These are phyloP conservation scores for Furcifer pardalis DNA, from an alignment of 2,797 vertebrate species.

Conservation along the genomic window DNA sequence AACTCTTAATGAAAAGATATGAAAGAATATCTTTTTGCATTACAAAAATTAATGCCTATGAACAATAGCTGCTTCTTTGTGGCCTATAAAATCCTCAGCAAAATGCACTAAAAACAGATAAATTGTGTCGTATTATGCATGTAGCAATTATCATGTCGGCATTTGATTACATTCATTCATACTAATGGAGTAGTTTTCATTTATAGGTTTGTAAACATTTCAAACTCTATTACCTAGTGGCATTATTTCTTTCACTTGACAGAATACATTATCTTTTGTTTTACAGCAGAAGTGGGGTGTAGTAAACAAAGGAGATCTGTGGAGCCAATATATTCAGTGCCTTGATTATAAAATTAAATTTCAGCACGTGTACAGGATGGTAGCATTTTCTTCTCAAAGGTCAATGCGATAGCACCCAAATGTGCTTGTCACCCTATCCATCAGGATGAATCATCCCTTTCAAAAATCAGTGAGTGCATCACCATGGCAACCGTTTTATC, in stretches of 20 bases:
- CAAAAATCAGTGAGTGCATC: slow-evolving; percentile 49
- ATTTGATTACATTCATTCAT: slow-evolving; percentile 74
- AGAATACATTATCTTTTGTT: slow-evolving; percentile 69
- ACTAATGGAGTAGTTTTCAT: slow-evolving; percentile 70
- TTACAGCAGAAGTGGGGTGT: slow-evolving; percentile 49
- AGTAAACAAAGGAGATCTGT: slow-evolving; percentile 49
- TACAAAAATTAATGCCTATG: slow-evolving; percentile 56
- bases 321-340: slow-evolving; percentile 44
- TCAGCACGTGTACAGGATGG: not conserved
- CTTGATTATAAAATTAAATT: slow-evolving; percentile 48
- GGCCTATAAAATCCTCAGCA: slow-evolving; percentile 57
- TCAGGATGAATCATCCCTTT: slow-evolving; percentile 41
- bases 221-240: slow-evolving; percentile 69
- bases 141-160: slow-evolving; percentile 69
- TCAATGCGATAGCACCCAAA: slow-evolving; percentile 45
- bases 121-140: slow-evolving; percentile 58
- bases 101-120: slow-evolving; percentile 68
- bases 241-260: slow-evolving; percentile 69
- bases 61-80: slow-evolving; percentile 47
- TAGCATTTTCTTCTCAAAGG: slow-evolving; percentile 49
- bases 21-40: slow-evolving; percentile 42
- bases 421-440: slow-evolving; percentile 40
- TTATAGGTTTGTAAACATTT: slow-evolving; percentile 78
- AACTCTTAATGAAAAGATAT: slow-evolving; percentile 47
- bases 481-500: slow-evolving; percentile 48